Base-by-base conservation (phyloP, 2,888 invertebrate genomes). In the Argynnis bischoffii region DNA sequence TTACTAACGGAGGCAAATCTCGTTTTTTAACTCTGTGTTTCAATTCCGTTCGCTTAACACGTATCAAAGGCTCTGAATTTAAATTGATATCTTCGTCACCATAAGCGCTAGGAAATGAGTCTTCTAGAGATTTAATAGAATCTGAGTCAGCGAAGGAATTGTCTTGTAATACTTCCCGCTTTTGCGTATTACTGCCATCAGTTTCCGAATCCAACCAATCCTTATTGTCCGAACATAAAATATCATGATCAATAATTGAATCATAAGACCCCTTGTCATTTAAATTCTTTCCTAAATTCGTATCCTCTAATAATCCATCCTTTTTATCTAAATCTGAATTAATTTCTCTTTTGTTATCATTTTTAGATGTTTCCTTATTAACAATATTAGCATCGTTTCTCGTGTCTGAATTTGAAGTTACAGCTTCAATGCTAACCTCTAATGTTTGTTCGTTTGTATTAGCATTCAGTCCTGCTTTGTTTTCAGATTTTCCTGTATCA, bases 61-160 rank as follows among this genome's bases (percentile, higher is more conserved):
- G 81, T 5, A 90, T 80, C 67, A 90, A 79, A 66, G 90, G 90
- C 35, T 82, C 77, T 79, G 83, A 77, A 64, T 82, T 74, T 2
- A 78, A 77, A 21, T 76, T 85, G 13, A 78, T 79, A 3, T 86
- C 83, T 41, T 84, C 83, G 66, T 84, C 83, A 6, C 81, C 73
- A 57, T 84, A 80, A 14, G 80, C 76, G 72, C 84, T 86, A 2
- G 91, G 88, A 76, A 92, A 92, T 8, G 92, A 92, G 63, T 92
- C 91, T 71, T 89, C 88, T 66, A 92, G 75, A n/a, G 86, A 87
- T 74, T 85, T 87, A 2, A 89, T 73, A n/a, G 87, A 81, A 66
- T 87, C 84, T 3, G 78, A 69, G 35, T 84, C 72, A 66, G 83
- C 83, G 0, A 76, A 69, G 68, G 82, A 74, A 26, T 79, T 80